Evolutionary conservation across 2,797 vertebrate species (phyloP).

Genomic region (Spondyliosoma cantharus): DNA sequence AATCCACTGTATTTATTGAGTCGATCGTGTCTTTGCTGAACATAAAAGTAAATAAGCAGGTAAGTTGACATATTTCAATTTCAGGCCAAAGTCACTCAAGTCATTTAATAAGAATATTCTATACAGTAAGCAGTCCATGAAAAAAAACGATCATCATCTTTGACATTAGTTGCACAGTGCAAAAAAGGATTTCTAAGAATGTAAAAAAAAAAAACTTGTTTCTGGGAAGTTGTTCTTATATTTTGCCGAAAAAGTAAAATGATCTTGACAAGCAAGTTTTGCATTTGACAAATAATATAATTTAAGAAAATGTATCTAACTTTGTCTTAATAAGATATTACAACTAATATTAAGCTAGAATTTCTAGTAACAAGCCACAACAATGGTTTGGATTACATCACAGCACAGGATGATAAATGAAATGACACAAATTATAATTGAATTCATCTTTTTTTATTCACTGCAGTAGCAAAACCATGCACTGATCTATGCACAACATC

Average conservation of each 20-base stretch:
- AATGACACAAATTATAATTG: no score
- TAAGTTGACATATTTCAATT: no score
- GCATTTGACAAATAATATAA: slow-evolving; percentile 1
- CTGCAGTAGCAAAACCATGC: not conserved
- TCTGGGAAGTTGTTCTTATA: slow-evolving; percentile 14
- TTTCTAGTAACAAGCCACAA: slow-evolving; percentile 26
- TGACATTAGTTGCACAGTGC: no score
- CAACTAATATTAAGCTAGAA: slow-evolving; percentile 35
- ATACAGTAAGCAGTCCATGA: no score
- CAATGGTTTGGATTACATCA: slow-evolving; percentile 15
- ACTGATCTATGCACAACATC: no score
- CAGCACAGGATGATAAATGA: not conserved
- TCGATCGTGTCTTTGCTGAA: no score
- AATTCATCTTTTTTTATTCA: not conserved
- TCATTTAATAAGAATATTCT: no score
- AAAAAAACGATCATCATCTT: no score
- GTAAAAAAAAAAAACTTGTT: slow-evolving; percentile 30
- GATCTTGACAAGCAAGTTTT: slow-evolving; percentile 34
- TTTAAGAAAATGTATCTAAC: slow-evolving; percentile 6
- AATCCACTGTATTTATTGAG: no score
- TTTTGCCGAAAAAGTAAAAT: slow-evolving; percentile 32
- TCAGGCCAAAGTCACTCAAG: no score
- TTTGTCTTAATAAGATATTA: slow-evolving; percentile 35
- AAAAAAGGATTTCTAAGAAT: no score
- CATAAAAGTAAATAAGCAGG: no score